Evolutionary conservation across 2,797 vertebrate species (phyloP), one percentile per base, ranked within the genome.

Genomic region (Telmatherina bonti): DNA sequence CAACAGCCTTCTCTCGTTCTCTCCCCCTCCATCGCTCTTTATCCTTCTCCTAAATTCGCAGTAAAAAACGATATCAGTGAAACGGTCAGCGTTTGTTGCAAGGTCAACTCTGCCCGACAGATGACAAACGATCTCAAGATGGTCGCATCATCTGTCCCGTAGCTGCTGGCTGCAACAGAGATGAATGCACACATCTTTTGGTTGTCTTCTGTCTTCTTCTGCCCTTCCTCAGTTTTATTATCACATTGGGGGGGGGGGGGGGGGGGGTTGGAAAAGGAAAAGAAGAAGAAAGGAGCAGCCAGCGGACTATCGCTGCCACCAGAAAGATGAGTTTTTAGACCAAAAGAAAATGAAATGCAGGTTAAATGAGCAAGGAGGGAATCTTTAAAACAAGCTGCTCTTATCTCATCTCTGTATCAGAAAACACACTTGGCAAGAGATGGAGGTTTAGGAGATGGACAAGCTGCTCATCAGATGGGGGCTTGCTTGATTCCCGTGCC

Each of bases 381-480:
- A 78, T 92, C 87, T 91, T 88, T 85, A 86, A 63, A 69, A 72
- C 20, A 81, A 87, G 89, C 88, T 86, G 86, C 86, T 90, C 89
- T 93, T 89, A 89, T 92, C 89, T 63, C 88, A 89, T 92, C 92
- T 92, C 85, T 89, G 90, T 92, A 93, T 93, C 91, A 85, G 85
- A 84, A 89, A 87, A 74, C 79, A 80, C 78, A 88, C 84, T 95
- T 95, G 94, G 94, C 93, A 93, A 76, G 72, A 79, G 84, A 70
- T 1, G 33, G 61, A 38, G 82, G 85, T 88, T 91, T 91, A 90
- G 91, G 90, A 89, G 93, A 93, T 90, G 91, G 92, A 93, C 94
- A 95, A 94, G 94, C 93, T 95, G 93, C 93, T 94, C 93, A 93
- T 95, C 94, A 94, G 92, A 94, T 95, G 93, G 93, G 92, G 93